Conservation (phyloP, 2,888 invertebrate species). For the Oscheius sp. region DNA sequence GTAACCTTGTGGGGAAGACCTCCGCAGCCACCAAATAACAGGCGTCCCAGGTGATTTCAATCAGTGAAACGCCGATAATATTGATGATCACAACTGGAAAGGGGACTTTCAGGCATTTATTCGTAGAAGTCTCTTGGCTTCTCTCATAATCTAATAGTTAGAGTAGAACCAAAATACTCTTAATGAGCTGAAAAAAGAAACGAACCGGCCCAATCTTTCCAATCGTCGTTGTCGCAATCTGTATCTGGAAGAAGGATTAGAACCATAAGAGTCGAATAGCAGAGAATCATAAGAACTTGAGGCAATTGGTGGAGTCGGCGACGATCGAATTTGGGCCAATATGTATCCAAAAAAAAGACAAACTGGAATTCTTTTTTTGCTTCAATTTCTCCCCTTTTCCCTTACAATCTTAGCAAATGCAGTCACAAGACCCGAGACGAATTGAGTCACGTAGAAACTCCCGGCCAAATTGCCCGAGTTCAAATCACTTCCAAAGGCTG, state of each 20-base stretch:
- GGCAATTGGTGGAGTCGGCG: slow-evolving; percentile 63
- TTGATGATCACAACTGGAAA: slow-evolving; percentile 60
- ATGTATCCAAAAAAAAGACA: slow-evolving; percentile 59
- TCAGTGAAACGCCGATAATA: slow-evolving; percentile 61
- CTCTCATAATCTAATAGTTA: background rate
- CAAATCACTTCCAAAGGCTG: slow-evolving; percentile 50
- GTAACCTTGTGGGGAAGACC: slow-evolving; percentile 52
- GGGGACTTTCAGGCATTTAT: too few species aligned
- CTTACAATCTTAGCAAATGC: slow-evolving; percentile 52
- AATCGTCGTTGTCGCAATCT: slow-evolving; percentile 38
- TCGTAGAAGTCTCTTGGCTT: too few species aligned
- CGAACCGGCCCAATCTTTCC: slow-evolving; percentile 42
- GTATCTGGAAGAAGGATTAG: slow-evolving; percentile 48
- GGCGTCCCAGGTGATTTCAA: slow-evolving; percentile 68
- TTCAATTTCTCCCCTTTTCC: background rate
- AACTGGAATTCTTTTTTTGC: slow-evolving; percentile 38
- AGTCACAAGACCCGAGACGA: slow-evolving; percentile 44
- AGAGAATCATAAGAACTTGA: slow-evolving; percentile 59
- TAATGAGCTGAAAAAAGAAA: background rate
- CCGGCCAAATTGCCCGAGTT: slow-evolving; percentile 53
- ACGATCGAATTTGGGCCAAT: slow-evolving; percentile 57
- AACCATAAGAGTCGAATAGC: slow-evolving; percentile 55
- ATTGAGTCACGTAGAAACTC: slow-evolving; percentile 50
- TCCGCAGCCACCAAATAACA: slow-evolving; percentile 67
- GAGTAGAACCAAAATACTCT: background rate